These are phyloP conservation scores for Sitodiplosis mosellana DNA, from an alignment of 1,140 invertebrate species.

Conservation along the genomic window DNA sequence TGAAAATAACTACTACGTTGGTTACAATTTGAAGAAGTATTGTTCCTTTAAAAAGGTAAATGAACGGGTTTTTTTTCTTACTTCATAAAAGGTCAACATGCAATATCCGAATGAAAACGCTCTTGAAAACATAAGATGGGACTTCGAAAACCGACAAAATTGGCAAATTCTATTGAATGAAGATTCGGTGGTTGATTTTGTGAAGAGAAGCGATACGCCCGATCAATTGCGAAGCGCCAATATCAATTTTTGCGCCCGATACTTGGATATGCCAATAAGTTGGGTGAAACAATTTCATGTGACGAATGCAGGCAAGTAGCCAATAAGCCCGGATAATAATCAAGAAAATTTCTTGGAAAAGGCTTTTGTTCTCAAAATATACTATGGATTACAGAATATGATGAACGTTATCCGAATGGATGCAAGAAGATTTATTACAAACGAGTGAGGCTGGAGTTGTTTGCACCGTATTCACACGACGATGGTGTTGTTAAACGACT, in stretches of 20 bases:
- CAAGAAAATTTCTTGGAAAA: no score
- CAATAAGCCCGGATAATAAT: no score
- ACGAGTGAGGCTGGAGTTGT: conserved; percentile 53
- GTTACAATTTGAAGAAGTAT: conserved; percentile 9
- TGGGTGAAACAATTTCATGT: conserved; percentile 35
- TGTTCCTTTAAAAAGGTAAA: no score
- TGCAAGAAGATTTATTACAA: conserved; percentile 55
- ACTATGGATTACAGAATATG: conserved; percentile 39
- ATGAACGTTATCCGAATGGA: conserved; percentile 51
- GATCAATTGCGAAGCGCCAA: conserved; percentile 27
- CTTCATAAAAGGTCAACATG: conserved; percentile 1
- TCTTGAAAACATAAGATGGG: conserved; percentile 37
- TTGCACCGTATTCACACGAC: conserved; percentile 48
- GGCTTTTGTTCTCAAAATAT: conserved; percentile 29
- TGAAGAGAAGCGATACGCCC: conserved; percentile 24
- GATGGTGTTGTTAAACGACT: conserved; percentile 46
- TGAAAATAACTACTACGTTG: conserved; percentile 68
- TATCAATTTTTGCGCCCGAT: conserved; percentile 39
- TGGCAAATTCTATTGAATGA: conserved; percentile 55
- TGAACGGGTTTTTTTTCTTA: no score
- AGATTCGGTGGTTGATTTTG: conserved; percentile 32
- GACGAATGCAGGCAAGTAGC: no score
- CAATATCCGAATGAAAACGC: conserved; percentile 4
- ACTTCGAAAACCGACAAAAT: conserved; percentile 33
- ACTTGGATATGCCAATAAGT: conserved; percentile 54